Percentiles rank a stretch among this genome's conserved stretches.
Conservation (phyloP, 2,113 vertebrate species). For the Orientallactaga bullata region DNA sequence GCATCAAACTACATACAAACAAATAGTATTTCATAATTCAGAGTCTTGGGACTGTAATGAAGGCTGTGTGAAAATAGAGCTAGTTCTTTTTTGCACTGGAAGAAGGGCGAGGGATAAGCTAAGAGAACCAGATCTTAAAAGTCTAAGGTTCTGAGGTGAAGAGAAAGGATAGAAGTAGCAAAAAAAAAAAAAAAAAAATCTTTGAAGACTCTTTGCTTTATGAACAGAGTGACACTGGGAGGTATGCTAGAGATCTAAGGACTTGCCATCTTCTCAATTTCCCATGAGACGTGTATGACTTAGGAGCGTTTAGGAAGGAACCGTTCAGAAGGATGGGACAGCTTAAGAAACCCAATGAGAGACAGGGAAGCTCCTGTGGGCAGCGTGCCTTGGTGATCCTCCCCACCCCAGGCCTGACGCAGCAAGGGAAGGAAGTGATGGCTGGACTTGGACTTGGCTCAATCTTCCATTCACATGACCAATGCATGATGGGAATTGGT, state of each 20-base stretch:
- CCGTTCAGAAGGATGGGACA: neutral
- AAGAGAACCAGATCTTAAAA: slow-evolving; percentile 3
- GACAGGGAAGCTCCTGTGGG: neutral
- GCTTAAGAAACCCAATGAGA: neutral
- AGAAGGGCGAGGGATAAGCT: neutral
- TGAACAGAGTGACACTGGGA: neutral
- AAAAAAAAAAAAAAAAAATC: neutral
- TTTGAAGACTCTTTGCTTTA: slow-evolving; percentile 30
- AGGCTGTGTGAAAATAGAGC: neutral
- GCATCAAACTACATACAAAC: neutral
- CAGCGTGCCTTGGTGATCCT: neutral
- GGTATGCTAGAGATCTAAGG: neutral
- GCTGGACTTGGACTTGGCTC: neutral
- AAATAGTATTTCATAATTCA: neutral
- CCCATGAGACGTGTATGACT: neutral
- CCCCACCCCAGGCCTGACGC: neutral
- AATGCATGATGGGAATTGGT: neutral
- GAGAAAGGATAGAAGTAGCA: neutral
- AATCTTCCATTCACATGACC: neutral
- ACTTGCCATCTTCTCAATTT: neutral
- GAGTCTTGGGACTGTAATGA: neutral
- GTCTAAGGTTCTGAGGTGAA: neutral
- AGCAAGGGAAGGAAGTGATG: neutral
- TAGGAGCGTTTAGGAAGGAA: neutral
- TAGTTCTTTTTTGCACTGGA: neutral